Evolutionary conservation across 2,888 invertebrate species (phyloP), one percentile per base, ranked within the genome.

Genomic region (Ctenicera cuprea): DNA sequence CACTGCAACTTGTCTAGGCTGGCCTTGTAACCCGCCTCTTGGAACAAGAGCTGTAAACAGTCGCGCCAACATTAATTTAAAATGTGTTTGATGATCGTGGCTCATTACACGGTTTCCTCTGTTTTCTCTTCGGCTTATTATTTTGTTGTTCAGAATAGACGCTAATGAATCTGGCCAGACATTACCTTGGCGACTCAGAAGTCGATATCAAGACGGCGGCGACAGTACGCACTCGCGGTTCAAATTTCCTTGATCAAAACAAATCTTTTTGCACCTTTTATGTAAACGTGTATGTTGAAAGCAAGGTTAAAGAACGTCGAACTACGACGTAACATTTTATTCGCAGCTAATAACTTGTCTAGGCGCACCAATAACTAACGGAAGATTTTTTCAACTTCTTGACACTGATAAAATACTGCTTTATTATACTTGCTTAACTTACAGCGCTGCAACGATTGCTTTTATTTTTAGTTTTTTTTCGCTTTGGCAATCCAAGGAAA

Each of bases 91-190:
- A 16, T 48, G 48, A 26, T 22, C 48, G 48, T 3, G 22, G 22
- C 22, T 50, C 50, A 57, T 37, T 30, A 57, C 57, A 30, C 18
- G 1, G 57, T 37, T 61, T 45, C 26, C 45, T 45, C 50, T 41
- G n/a, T 30, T 59, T 11, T 37, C 59, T 41, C 16, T 37, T 9
- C 37, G 20, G 50, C 11, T 57, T 57, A 43, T 67, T 57, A 26
- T 66, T 50, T 50, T 59, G 67, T 61, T 68, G 54, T 61, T 69
- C 5, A 50, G 38, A 69, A 61, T 69, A 30, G 69, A 69, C 11
- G 48, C 61, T 67, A 69, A 69, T 64, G 73, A 64, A 72, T 67
- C 59, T 52, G 74, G 74, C 61, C 68, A 73, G 64, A 68, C 66
- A 69, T 73, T 65, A 71, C 73, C 73, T 69, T 57, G 54, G 50